A percentile compares a stretch with the other conserved stretches of the same genome.
phyloP scores from a whole-genome alignment of 2,888 invertebrate genomes.

The Papilio elwesi region DNA sequence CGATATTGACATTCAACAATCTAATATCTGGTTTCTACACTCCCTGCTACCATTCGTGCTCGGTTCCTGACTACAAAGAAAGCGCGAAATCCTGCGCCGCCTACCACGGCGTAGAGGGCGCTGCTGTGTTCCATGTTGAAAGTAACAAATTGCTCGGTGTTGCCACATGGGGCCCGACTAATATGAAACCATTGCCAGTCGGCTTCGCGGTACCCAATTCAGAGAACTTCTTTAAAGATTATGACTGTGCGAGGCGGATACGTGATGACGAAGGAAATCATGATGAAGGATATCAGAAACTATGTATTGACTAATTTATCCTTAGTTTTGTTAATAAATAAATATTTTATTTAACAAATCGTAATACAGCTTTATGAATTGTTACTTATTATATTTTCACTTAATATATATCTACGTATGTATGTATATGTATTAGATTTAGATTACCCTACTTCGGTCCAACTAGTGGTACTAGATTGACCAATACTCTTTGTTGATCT shows the following conservation, averaged over 20 bases:
- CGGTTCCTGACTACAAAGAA: conserved; percentile 44
- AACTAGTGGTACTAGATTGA: too few relatives aligned
- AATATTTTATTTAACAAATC: too few relatives aligned
- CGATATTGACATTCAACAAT: conserved; percentile 50
- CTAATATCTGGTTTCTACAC: conserved; percentile 51
- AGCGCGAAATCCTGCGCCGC: conserved; percentile 46
- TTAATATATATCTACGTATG: too few relatives aligned
- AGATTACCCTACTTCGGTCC: too few relatives aligned
- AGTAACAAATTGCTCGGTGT: conserved; percentile 59
- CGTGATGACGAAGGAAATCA: conserved; percentile 45
- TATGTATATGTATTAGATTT: too few relatives aligned
- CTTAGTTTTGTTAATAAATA: too few relatives aligned
- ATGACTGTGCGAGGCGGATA: conserved; percentile 59
- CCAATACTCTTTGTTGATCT: too few relatives aligned
- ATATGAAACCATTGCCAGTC: conserved; percentile 56
- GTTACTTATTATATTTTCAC: too few relatives aligned
- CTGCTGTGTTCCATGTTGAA: conserved; percentile 54
- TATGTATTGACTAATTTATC: conserved; percentile 48
- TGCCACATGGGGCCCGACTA: conserved; percentile 63
- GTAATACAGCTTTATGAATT: too few relatives aligned
- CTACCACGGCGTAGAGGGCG: conserved; percentile 65
- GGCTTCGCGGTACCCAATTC: conserved; percentile 67
- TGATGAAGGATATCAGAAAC: conserved; percentile 51
- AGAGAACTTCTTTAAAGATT: conserved; percentile 56
- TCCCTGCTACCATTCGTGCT: conserved; percentile 68